Evolutionary conservation across 2,888 invertebrate genomes (phyloP).

Genomic region (Lutraria lutraria): DNA sequence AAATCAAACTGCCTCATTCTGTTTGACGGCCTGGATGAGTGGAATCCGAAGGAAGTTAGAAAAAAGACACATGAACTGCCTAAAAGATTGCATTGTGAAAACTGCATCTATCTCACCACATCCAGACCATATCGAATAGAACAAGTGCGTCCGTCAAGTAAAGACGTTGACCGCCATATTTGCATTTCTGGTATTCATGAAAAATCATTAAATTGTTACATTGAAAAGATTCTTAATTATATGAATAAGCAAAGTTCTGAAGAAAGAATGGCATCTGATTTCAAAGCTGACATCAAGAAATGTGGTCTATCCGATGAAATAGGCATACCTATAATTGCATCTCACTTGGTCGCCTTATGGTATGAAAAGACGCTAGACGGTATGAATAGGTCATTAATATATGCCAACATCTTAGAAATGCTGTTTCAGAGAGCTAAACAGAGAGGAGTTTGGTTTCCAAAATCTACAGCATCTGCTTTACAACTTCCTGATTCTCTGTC

Average conservation of each 20-base stretch:
- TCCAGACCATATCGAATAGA: neutral
- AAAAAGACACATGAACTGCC: neutral
- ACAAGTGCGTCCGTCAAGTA: neutral
- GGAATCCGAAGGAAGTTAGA: neutral
- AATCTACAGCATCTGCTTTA: neutral
- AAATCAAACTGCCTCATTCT: neutral
- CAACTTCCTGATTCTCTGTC: neutral
- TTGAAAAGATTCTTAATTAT: neutral
- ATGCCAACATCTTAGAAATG: neutral
- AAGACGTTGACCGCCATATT: neutral
- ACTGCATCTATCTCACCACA: neutral
- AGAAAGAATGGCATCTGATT: neutral
- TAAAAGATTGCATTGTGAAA: neutral
- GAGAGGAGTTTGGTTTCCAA: neutral
- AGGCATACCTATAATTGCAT: neutral
- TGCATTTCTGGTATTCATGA: neutral
- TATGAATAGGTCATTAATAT: neutral
- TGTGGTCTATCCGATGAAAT: neutral
- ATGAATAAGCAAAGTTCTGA: neutral
- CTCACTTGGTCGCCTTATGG: neutral
- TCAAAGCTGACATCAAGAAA: neutral
- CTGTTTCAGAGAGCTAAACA: neutral
- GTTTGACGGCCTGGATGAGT: neutral
- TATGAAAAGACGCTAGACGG: neutral
- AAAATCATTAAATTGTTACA: neutral